phyloP scores from a whole-genome alignment of 2,888 invertebrate genomes.

The Ophioninae sp. region DNA sequence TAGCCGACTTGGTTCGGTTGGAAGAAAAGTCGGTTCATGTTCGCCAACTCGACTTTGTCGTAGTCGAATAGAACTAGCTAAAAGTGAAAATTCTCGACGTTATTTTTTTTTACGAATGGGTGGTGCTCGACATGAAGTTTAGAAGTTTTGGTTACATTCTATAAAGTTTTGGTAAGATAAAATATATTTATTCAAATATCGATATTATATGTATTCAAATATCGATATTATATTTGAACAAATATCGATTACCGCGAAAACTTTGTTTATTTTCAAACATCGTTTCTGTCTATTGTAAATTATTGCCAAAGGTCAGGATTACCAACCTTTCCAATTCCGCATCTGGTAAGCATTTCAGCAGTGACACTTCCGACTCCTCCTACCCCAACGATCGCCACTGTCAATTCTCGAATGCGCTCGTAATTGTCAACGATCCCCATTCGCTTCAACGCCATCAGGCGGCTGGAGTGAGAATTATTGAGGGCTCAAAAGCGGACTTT shows the following conservation, averaged over 20 bases:
- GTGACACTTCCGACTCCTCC: slow-evolving; percentile 99
- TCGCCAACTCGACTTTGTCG: slow-evolving; percentile 98
- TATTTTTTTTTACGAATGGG: slow-evolving; percentile 33
- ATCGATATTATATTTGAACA: too few relatives aligned
- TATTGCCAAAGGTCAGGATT: slow-evolving; percentile 31
- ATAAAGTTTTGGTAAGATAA: too few relatives aligned
- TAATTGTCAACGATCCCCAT: slow-evolving; percentile 99
- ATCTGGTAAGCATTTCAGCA: slow-evolving; percentile 99
- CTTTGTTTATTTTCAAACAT: slow-evolving; percentile 21
- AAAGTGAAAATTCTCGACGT: slow-evolving; percentile 67
- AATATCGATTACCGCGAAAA: too few relatives aligned
- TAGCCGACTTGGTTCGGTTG: slow-evolving; percentile 98
- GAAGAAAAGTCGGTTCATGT: slow-evolving; percentile 99
- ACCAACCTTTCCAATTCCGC: slow-evolving; percentile 96
- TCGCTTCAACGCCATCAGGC: slow-evolving; percentile 98
- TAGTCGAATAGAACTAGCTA: slow-evolving; percentile 98
- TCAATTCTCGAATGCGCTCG: slow-evolving; percentile 93
- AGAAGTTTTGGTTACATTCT: too few relatives aligned
- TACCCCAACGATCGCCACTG: slow-evolving; percentile 97
- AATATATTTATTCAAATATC: too few relatives aligned
- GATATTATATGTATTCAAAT: too few relatives aligned
- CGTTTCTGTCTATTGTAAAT: background rate
- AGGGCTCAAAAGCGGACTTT: too few relatives aligned
- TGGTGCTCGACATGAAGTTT: slow-evolving; percentile 16
- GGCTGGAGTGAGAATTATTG: slow-evolving; percentile 82